A percentile compares a stretch with the other conserved stretches of the same genome.
phyloP scores from a whole-genome alignment of 2,888 invertebrate species.

The Agonopterix subpropinquella region DNA sequence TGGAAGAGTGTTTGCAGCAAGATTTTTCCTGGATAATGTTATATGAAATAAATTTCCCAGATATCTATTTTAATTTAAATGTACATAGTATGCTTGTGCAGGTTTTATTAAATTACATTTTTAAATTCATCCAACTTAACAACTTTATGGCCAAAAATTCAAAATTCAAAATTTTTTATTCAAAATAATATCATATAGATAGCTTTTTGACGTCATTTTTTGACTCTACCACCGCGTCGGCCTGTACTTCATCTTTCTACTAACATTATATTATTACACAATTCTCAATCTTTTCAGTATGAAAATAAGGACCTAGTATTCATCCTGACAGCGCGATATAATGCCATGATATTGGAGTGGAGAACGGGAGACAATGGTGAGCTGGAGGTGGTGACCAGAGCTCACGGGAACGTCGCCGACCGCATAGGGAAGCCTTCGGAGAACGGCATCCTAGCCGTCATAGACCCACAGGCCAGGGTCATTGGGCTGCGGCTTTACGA shows the following conservation, averaged over 20 bases:
- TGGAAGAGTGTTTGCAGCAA: too few relatives aligned
- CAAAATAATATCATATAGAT: too few relatives aligned
- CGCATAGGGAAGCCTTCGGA: conserved; percentile 96
- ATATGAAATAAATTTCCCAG: too few relatives aligned
- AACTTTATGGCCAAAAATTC: too few relatives aligned
- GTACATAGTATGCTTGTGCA: not conserved
- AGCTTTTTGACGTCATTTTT: too few relatives aligned
- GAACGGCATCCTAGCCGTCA: conserved; percentile 95
- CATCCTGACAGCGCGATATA: conserved; percentile 94
- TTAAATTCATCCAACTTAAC: too few relatives aligned
- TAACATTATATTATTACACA: not conserved
- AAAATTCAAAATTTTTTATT: too few relatives aligned
- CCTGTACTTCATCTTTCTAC: not conserved
- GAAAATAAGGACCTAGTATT: conserved; percentile 95
- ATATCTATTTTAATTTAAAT: too few relatives aligned
- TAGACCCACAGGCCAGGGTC: conserved; percentile 96
- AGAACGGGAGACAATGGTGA: conserved; percentile 82
- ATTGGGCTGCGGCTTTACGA: conserved; percentile 97
- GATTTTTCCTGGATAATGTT: too few relatives aligned
- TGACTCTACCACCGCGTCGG: too few relatives aligned
- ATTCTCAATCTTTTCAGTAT: conserved; percentile 73
- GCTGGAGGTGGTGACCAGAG: conserved; percentile 94
- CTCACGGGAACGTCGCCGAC: conserved; percentile 97
- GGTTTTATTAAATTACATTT: too few relatives aligned
- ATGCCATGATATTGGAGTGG: conserved; percentile 98